Percentiles rank a stretch among this genome's conserved stretches.
phyloP scores from a whole-genome alignment of 2,797 vertebrate genomes.

The Rhinichthys osculus region DNA sequence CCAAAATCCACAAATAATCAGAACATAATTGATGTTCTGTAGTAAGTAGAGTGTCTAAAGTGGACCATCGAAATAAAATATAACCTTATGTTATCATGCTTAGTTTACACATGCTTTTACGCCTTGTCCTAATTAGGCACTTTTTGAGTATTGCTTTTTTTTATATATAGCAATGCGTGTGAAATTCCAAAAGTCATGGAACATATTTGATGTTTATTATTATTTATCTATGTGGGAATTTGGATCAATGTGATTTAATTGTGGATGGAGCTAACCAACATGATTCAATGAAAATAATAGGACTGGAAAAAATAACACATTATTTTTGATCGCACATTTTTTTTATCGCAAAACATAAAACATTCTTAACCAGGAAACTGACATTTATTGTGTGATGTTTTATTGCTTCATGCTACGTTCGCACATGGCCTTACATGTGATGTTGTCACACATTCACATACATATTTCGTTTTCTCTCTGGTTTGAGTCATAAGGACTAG shows the following conservation, averaged over 20 bases:
- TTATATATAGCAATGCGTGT: neutral
- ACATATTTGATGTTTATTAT: neutral
- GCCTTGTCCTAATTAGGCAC: neutral
- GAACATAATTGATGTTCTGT: neutral
- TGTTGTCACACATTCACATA: constrained; percentile 8
- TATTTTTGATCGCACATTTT: neutral
- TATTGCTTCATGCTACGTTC: neutral
- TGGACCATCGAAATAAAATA: neutral
- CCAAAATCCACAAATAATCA: neutral
- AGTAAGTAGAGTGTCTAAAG: too few species aligned
- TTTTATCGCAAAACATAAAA: neutral
- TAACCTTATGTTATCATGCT: neutral
- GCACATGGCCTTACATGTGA: neutral
- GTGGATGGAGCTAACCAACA: neutral
- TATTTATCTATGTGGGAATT: neutral
- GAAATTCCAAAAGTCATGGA: neutral
- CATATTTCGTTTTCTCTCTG: neutral
- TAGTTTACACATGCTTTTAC: neutral
- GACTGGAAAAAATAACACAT: neutral
- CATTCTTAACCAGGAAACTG: neutral
- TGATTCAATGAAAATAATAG: neutral
- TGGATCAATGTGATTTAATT: too few species aligned
- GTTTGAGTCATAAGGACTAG: neutral
- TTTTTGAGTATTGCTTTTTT: neutral
- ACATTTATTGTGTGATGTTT: neutral